Evolutionary conservation across 2,113 vertebrate genomes (phyloP), one percentile per base, ranked within the genome.

Genomic region (Falco punctatus): DNA sequence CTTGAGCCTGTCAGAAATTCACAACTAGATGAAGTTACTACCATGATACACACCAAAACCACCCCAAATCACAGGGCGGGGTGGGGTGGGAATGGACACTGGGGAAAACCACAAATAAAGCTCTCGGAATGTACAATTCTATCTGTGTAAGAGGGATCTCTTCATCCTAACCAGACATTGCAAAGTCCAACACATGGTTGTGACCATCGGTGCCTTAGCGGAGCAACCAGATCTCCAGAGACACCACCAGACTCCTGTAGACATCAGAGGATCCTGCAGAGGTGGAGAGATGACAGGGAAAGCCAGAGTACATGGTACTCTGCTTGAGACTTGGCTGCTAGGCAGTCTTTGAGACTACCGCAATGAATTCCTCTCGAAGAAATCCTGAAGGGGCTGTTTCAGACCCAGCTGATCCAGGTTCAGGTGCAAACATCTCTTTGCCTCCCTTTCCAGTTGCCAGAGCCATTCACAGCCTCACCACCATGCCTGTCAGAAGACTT

Each of bases 1-100:
- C 80, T 10, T 3, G 8, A 58, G 14, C 27, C 46, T n/a, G 17
- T 13, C 77, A 84, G 66, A 73, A 72, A 17, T 17, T 46, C 58
- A 30, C 22, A 24, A 3, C 33, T 13, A 38, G 26, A 6, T 28
- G 55, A 54, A 66, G 22, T 12, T 46, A 27, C 30, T n/a, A 54
- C 44, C 13, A 3, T 19, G 28, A 62, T 3, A 17, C 6, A 8
- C 12, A 2, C 38, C 38, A 7, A 38, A 19, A 12, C 18, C 1
- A 6, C 1, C 22, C 65, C 28, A 64, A 20, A 33, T 11, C 18
- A 2, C 44, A 38, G 38, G 38, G 38, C 38, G 38, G 38, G 38
- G 38, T 4, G 14, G 27, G 20, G 2, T 3, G 0, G 4, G 9
- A 38, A 12, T 6, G 6, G 67, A 44, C 33, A 7, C 17, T 2